Conservation (phyloP, 2,113 vertebrate species). For the Sylvietta virens region DNA sequence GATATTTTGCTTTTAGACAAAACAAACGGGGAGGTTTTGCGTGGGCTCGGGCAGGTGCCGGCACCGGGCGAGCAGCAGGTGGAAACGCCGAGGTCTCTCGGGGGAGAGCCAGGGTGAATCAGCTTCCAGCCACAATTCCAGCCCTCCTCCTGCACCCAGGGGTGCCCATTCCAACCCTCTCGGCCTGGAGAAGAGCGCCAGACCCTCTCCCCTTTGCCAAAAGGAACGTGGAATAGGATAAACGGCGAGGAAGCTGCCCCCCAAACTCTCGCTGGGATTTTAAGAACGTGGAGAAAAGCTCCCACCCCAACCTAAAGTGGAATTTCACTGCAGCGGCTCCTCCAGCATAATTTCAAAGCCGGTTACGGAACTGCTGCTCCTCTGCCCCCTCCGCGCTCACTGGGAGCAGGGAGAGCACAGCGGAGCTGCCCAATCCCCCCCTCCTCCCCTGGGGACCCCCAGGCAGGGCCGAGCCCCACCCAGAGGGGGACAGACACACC, state of each 20-base stretch:
- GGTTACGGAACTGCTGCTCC: neutral
- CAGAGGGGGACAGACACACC: accelerated
- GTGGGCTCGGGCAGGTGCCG: slow-evolving; percentile 30
- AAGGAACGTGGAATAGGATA: accelerated
- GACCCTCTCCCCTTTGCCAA: neutral
- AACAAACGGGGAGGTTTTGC: neutral
- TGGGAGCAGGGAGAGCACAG: too few species aligned
- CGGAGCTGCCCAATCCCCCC: accelerated
- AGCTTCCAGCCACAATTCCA: neutral
- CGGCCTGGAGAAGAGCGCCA: accelerated
- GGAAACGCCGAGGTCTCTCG: neutral
- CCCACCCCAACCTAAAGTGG: neutral
- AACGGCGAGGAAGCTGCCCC: accelerated
- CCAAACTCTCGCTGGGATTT: accelerated
- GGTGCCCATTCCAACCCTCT: neutral
- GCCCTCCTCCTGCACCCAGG: neutral
- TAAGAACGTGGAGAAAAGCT: accelerated
- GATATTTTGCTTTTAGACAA: neutral
- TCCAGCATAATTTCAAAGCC: neutral
- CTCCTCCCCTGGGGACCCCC: neutral
- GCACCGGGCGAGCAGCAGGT: neutral
- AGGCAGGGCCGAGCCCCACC: neutral
- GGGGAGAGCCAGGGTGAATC: neutral
- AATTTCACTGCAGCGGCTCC: neutral
- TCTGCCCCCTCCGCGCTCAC: neutral